These are phyloP conservation scores for Tauraco hartlaubi DNA, from an alignment of 2,797 vertebrate species.

Conservation along the genomic window DNA sequence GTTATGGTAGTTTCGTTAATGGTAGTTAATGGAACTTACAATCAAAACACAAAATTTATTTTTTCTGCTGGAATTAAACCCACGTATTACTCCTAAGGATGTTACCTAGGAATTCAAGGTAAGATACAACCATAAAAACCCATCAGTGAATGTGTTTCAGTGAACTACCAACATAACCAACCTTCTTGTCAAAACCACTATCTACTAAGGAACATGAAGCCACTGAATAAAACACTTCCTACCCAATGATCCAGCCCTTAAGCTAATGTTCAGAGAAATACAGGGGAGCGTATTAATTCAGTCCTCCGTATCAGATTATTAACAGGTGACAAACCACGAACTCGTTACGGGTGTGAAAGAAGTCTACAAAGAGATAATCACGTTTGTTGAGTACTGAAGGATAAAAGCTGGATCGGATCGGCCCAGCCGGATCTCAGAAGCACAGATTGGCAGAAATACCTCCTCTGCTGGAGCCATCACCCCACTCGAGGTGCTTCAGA, in stretches of 20 bases:
- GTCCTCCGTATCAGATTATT: constrained; percentile 19
- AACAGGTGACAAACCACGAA: constrained; percentile 42
- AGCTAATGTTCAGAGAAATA: constrained; percentile 17
- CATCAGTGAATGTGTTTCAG: background rate
- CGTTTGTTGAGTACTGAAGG: background rate
- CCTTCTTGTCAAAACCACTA: constrained; percentile 45
- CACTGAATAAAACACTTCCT: background rate
- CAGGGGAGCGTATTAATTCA: background rate
- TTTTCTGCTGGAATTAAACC: background rate
- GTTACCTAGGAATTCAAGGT: background rate
- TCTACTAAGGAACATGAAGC: background rate
- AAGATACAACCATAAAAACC: background rate
- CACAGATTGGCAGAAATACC: background rate
- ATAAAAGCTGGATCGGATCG: background rate
- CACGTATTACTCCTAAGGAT: background rate
- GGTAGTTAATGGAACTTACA: background rate
- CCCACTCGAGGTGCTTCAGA: background rate
- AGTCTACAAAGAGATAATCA: constrained; percentile 31
- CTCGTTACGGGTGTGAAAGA: constrained; percentile 19
- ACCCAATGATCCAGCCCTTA: background rate
- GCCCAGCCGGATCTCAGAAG: background rate
- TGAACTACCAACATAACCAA: background rate
- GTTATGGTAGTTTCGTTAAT: background rate
- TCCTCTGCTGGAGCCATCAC: background rate
- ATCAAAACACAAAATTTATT: background rate